Evolutionary conservation across 2,888 invertebrate genomes (phyloP), one percentile per base, ranked within the genome.

Genomic region (Chalcosyrphus nemorum): DNA sequence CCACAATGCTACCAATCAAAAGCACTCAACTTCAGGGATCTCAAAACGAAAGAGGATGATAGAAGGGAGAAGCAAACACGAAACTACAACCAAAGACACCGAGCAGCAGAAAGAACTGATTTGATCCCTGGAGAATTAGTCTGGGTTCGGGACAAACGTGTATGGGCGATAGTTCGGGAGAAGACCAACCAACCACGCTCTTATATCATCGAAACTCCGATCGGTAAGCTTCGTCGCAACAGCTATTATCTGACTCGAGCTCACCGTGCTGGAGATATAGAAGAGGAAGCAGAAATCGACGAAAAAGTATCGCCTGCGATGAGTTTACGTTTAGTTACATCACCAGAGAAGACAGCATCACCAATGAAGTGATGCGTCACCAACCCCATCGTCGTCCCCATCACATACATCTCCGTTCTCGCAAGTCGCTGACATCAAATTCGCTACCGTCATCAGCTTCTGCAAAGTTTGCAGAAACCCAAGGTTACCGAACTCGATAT

Each of bases 191-290:
- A 38, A 4, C 27, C 41, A 13, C 50, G 71, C 7, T 59, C 38
- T 19, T 71, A 52, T 41, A 59, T 50, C 17, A 41, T 59, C 7
- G 59, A 50, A 29, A 41, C 27, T 35, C 47, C 47, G 11, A 27
- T 47, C 4, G 57, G 32, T 24, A 57, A 47, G 19, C 70, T 50
- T 1, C 15, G 29, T 13, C 29, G 56, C 13, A 56, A 56, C 13
- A 56, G 13, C 2, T 68, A 56, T 5, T 29, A 68, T 35, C 56
- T 45, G 2, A 5, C 4, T 4, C 4, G 29, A 29, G 29, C 11
- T 11, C 32, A 9, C 9, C 45, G 13, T 7, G 5, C 9, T 6
- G 45, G 2, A 15, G 45, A 70, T 11, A 24, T 56, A 9, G 15
- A 11, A 1, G 9, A 57, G 35, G 4, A 61, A 27, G 4, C 15